A percentile compares a stretch with the other conserved stretches of the same genome.
These are phyloP conservation scores for Anthopleura xanthogrammica DNA, from an alignment of 92 coral and sea anemone species.

Conservation along the genomic window DNA sequence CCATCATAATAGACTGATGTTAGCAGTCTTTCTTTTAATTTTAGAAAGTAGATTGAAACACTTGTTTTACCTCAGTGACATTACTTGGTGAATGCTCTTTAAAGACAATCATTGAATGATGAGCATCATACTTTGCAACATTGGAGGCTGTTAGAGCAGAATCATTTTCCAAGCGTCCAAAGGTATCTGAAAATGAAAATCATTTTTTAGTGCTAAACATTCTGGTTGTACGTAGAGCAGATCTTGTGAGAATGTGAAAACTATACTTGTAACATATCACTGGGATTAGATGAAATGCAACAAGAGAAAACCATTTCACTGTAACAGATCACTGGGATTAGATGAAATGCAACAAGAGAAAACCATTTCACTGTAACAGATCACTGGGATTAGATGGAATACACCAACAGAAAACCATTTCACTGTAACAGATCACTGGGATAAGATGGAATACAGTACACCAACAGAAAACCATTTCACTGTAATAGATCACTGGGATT, in stretches of 20 bases:
- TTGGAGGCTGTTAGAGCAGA: slow-evolving; percentile 73
- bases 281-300: neutral
- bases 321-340: neutral
- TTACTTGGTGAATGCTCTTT: slow-evolving; percentile 74
- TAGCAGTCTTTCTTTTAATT: no score
- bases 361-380: neutral
- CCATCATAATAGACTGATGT: no score
- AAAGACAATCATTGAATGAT: slow-evolving; percentile 70
- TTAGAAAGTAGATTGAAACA: no score
- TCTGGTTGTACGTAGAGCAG: no score
- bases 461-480: neutral
- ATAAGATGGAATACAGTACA: neutral
- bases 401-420: neutral
- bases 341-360: neutral
- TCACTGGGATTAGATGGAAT: neutral
- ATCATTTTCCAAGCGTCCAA: slow-evolving; percentile 67
- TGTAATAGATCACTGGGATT: neutral
- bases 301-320: no score
- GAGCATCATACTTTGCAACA: slow-evolving; percentile 81
- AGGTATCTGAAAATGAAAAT: slow-evolving; percentile 39
- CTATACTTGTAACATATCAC: neutral
- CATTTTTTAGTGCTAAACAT: no score
- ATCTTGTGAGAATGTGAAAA: neutral
- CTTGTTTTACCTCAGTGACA: slow-evolving; percentile 40
- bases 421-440: neutral